Evolutionary conservation across 1,140 invertebrate genomes (phyloP).

Genomic region (Caerostris darwini): DNA sequence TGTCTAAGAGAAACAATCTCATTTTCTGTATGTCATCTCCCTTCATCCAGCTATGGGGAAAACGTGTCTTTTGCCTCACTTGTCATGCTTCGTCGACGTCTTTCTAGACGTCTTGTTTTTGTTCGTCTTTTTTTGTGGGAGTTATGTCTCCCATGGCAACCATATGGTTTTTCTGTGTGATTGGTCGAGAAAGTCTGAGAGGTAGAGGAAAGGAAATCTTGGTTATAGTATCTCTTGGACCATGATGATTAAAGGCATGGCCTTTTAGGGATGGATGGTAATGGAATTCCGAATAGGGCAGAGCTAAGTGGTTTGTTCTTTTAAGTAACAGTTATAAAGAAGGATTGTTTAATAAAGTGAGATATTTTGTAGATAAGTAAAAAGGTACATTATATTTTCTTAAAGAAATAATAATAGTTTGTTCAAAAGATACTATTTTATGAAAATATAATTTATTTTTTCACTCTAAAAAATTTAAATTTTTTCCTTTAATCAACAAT

Average conservation of each 20-base stretch:
- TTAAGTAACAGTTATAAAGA: no score
- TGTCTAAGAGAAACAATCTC: constrained; percentile 7
- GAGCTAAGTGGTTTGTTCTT: no score
- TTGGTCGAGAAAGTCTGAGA: background rate
- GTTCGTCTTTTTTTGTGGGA: background rate
- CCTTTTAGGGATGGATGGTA: no score
- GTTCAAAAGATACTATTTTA: no score
- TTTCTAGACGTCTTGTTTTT: background rate
- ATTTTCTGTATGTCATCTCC: background rate
- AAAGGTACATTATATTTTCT: no score
- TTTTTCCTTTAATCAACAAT: no score
- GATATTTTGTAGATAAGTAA: no score
- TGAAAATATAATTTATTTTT: no score
- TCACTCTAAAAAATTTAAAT: no score
- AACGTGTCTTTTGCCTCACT: constrained; percentile 15
- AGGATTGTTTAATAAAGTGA: no score
- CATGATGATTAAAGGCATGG: background rate
- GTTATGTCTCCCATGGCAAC: background rate
- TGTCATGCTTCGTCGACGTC: background rate
- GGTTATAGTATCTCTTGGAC: background rate
- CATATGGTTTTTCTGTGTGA: background rate
- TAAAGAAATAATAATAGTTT: no score
- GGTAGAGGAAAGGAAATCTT: background rate
- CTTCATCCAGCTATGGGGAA: background rate
- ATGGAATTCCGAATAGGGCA: no score